Conservation (phyloP, 2,797 vertebrate genomes). For the Oryzias dopingdopingensis region DNA sequence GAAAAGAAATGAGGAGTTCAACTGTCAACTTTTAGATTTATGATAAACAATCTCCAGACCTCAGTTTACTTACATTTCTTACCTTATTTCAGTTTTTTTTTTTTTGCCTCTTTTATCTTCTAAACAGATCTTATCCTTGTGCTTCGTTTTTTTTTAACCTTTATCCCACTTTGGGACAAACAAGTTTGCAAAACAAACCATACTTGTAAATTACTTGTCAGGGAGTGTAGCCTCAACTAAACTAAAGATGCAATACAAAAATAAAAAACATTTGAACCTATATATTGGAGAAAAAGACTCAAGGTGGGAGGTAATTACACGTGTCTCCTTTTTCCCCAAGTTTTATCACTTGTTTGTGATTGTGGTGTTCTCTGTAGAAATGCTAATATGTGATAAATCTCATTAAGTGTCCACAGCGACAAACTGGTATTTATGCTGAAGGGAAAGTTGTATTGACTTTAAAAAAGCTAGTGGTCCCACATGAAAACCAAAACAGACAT, state of each 20-base stretch:
- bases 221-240: constrained; percentile 1
- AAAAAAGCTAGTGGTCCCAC: constrained; percentile 53
- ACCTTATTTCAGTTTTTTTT: neutral
- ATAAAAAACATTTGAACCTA: neutral
- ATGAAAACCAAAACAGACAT: constrained; percentile 55
- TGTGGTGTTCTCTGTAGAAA: constrained; percentile 28
- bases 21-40: neutral
- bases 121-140: neutral
- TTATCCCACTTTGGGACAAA: neutral
- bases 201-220: constrained; percentile 1
- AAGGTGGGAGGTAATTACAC: constrained; percentile 56
- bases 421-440: constrained; percentile 42
- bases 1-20: neutral
- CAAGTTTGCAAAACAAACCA: constrained; percentile 7
- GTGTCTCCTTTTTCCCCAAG: constrained; percentile 36
- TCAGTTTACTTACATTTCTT: neutral
- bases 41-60: constrained; percentile 2
- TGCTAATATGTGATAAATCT: constrained; percentile 39
- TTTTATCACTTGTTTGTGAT: constrained; percentile 33
- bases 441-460: constrained; percentile 65
- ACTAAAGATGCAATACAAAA: neutral
- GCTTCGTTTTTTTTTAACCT: neutral
- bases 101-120: neutral
- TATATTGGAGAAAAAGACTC: constrained; percentile 20
- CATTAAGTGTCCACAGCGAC: constrained; percentile 17